phyloP scores from a whole-genome alignment of 2,888 invertebrate species.

The Abscondita cerata region DNA sequence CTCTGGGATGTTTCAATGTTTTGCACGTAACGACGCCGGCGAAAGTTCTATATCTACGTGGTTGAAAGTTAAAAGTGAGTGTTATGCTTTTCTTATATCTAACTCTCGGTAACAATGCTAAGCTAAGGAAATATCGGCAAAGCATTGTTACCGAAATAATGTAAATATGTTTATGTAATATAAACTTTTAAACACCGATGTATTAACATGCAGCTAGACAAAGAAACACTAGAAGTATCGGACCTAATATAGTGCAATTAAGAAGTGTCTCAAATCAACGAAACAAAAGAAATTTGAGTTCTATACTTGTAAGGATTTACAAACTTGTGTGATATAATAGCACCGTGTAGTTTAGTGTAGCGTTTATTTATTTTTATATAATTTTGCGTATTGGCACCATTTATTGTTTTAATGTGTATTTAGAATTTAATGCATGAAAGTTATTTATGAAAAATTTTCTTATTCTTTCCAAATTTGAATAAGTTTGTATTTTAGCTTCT shows the following conservation, averaged over 20 bases:
- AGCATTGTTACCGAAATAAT: too few relatives aligned
- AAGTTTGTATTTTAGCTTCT: slow-evolving; percentile 71
- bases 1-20: slow-evolving; percentile 95
- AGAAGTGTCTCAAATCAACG: slow-evolving; percentile 55
- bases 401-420: neutral
- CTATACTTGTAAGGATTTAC: slow-evolving; percentile 54
- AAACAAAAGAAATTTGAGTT: slow-evolving; percentile 56
- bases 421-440: too few relatives aligned
- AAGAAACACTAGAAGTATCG: slow-evolving; percentile 40
- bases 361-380: too few relatives aligned
- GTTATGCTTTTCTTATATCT: too few relatives aligned
- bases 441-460: neutral
- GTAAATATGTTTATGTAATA: slow-evolving; percentile 4
- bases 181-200: slow-evolving; percentile 9
- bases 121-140: too few relatives aligned
- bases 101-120: neutral
- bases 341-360: slow-evolving; percentile 39
- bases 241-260: slow-evolving; percentile 52
- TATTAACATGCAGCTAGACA: slow-evolving; percentile 26
- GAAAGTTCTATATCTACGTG: slow-evolving; percentile 89
- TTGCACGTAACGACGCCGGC: slow-evolving; percentile 89
- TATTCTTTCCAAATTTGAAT: neutral
- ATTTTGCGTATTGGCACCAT: neutral
- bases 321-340: slow-evolving; percentile 26
- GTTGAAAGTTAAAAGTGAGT: slow-evolving; percentile 95